Percentiles rank a stretch among this genome's conserved stretches.
Conservation (phyloP, 1,140 invertebrate species). For the Watersipora subatra region DNA sequence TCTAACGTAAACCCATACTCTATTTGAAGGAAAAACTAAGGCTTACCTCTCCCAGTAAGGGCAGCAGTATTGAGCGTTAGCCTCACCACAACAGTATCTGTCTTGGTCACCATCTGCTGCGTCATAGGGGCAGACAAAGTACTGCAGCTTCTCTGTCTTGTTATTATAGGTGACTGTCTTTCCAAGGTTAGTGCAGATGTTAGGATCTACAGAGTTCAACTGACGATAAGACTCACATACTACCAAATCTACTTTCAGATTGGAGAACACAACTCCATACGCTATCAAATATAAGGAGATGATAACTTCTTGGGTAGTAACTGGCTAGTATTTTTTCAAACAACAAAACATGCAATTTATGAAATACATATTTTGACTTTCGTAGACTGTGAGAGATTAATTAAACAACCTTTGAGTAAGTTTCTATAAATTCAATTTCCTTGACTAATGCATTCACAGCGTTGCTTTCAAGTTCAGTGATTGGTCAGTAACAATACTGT, state of each 20-base stretch:
- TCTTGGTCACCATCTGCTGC: not conserved
- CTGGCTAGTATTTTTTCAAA: not conserved
- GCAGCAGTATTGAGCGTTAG: not conserved
- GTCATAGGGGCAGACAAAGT: not conserved
- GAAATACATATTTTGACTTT: not conserved
- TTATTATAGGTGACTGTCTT: not conserved
- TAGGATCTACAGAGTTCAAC: not conserved
- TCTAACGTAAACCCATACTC: no score
- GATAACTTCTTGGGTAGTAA: not conserved
- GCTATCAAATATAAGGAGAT: not conserved
- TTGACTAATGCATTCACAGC: no score
- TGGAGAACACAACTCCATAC: not conserved
- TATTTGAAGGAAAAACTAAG: no score
- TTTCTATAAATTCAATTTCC: no score
- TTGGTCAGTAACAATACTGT: no score
- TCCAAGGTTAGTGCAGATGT: not conserved
- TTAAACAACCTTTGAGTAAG: no score
- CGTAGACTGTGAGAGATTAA: not conserved
- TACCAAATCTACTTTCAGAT: not conserved
- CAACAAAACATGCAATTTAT: not conserved
- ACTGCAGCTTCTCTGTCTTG: not conserved
- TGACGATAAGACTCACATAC: not conserved
- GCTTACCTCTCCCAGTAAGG: not conserved
- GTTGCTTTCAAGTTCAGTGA: no score
- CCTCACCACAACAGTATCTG: not conserved